Conservation (phyloP, 2,113 vertebrate genomes). For the Petaurus breviceps region DNA sequence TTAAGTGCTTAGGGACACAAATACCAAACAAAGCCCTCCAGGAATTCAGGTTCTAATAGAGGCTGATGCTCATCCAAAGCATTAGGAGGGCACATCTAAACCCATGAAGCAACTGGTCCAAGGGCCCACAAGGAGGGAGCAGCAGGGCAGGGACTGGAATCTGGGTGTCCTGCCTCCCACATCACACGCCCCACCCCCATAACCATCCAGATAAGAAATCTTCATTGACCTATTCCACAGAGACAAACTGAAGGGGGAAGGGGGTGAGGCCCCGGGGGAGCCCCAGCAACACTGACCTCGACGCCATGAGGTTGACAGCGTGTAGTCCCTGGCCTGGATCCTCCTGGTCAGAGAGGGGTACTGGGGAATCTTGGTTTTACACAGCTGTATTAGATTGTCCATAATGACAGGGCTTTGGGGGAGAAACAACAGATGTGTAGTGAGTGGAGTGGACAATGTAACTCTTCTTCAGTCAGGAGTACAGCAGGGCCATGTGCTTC, state of each 20-base stretch:
- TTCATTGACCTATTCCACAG: not conserved
- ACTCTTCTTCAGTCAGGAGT: conserved; percentile 79
- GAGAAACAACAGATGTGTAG: conserved; percentile 55
- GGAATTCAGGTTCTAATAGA: not conserved
- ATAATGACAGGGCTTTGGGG: conserved; percentile 88
- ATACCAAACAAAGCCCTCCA: not conserved
- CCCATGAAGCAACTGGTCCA: not conserved
- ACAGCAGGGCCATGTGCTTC: not conserved
- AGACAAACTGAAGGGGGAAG: not conserved
- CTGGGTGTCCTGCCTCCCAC: not conserved
- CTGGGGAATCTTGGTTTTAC: conserved; percentile 84
- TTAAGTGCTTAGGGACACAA: too few species aligned
- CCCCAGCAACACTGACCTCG: conserved; percentile 87
- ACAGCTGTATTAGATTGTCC: conserved; percentile 90
- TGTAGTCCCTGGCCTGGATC: conserved; percentile 86
- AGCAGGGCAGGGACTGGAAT: not conserved
- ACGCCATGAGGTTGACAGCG: conserved; percentile 86
- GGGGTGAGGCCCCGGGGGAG: not conserved
- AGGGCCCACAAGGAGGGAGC: conserved; percentile 82
- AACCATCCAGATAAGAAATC: not conserved
- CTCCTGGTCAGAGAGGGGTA: conserved; percentile 86
- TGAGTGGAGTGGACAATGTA: conserved; percentile 14
- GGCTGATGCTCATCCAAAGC: too few species aligned
- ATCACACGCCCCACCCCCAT: not conserved
- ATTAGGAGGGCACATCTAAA: not conserved